Evolutionary conservation across 2,113 vertebrate species (phyloP), one percentile per base, ranked within the genome.

Genomic region (Anser cygnoides): DNA sequence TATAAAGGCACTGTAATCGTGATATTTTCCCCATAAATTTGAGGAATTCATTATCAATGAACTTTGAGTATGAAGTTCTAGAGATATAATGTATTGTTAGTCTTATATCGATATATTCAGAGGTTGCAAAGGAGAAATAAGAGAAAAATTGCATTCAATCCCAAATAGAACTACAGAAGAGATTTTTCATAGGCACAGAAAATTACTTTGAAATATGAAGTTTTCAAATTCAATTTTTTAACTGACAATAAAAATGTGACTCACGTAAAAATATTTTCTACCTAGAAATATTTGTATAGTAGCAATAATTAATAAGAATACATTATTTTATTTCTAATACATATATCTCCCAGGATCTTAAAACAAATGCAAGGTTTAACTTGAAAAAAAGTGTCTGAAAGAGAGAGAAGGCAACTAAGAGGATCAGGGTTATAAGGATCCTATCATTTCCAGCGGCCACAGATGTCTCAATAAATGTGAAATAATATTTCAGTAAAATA

Each of bases 361-460:
- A 35, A 85, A 22, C 5, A 85, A 77, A 54, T 20, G 1, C 25
- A 89, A 74, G 0, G 5, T 19, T 77, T 74, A 2, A 54, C 26
- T 74, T 74, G 11, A 25, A 72, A 77, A 78, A 78, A 71, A 8
- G 4, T 41, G 4, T 9, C 35, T 7, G 7, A 75, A 78, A 52
- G 50, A 68, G 13, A 62, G 12, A 65, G 63, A 84, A 50, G 2
- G 0, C 20, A 55, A 12, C 13, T 54, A 26, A 29, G 22, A 59
- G 0, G 61, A 35, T 16, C 8, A 1, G 55, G 8, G 4, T 59
- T 65, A 23, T 1, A 16, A 70, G 37, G 11, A 18, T 50, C 1
- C 0, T 67, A 15, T 37, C 21, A 66, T 21, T 46, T 46, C 35
- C 52, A 54, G 39, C 21, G 2, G 9, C 6, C 57, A 44, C 39